These are phyloP conservation scores for Pantherophis guttatus DNA, from an alignment of 2,113 vertebrate genomes.

Conservation along the genomic window DNA sequence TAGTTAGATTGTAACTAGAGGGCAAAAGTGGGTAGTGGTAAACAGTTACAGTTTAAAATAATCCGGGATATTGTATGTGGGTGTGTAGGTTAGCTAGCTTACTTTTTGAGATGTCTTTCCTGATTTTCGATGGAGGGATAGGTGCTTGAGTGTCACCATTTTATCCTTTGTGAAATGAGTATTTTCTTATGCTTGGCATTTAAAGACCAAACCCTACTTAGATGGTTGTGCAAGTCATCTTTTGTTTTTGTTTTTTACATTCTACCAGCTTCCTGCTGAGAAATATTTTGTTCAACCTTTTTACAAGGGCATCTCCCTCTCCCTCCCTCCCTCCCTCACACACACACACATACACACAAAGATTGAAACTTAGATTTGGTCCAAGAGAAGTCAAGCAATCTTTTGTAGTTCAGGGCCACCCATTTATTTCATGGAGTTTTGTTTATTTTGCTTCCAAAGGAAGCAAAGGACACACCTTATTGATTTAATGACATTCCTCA, in stretches of 20 bases:
- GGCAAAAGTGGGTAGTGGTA: background rate
- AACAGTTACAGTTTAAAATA: background rate
- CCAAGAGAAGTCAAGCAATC: background rate
- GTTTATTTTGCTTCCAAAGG: background rate
- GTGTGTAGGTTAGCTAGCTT: background rate
- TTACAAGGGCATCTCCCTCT: background rate
- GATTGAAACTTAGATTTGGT: background rate
- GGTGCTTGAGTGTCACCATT: background rate
- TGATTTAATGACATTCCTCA: background rate
- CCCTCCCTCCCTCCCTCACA: no score
- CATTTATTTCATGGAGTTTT: background rate
- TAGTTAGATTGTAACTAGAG: background rate
- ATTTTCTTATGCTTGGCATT: background rate
- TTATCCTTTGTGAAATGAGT: background rate
- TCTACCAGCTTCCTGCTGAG: background rate
- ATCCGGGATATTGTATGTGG: background rate
- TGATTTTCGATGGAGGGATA: background rate
- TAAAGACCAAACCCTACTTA: background rate
- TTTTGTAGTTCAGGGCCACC: background rate
- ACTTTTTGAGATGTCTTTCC: background rate
- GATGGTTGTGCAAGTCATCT: background rate
- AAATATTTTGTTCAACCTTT: background rate
- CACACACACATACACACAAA: background rate
- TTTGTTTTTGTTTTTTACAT: background rate
- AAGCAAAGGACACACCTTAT: background rate